These are phyloP conservation scores for Fistularia commersonii DNA, from an alignment of 2,797 vertebrate species.

Conservation along the genomic window DNA sequence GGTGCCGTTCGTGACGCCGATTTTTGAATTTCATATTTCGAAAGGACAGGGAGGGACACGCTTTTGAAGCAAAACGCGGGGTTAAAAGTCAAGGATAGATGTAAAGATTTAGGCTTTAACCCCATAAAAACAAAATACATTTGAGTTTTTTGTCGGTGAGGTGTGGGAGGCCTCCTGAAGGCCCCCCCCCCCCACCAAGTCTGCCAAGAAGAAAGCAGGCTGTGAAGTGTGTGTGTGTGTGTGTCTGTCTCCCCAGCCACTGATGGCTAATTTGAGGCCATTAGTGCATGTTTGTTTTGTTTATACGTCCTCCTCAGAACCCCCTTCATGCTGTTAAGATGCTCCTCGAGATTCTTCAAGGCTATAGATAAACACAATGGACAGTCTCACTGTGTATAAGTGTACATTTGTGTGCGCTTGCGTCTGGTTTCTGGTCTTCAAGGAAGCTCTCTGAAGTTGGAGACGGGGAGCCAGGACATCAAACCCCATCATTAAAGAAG, in stretches of 20 bases:
- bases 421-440: conserved; percentile 65
- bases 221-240: conserved; percentile 38
- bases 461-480: conserved; percentile 74
- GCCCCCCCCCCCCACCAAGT: conserved; percentile 54
- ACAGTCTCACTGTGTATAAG: conserved; percentile 38
- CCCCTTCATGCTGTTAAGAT: conserved; percentile 79
- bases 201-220: conserved; percentile 35
- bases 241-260: conserved; percentile 22
- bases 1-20: too few species aligned
- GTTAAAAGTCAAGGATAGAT: too few species aligned
- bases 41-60: too few species aligned
- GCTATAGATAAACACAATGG: conserved; percentile 65
- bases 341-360: conserved; percentile 75
- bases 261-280: conserved; percentile 64
- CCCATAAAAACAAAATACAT: conserved; percentile 13
- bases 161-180: conserved; percentile 19
- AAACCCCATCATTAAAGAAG: conserved; percentile 74
- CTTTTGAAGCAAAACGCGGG: too few species aligned
- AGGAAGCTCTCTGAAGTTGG: conserved; percentile 73
- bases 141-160: conserved; percentile 9
- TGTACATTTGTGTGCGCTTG: conserved; percentile 18
- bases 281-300: conserved; percentile 60
- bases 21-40: too few species aligned
- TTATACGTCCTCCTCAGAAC: conserved; percentile 61
- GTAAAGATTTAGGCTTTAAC: too few species aligned